Evolutionary conservation across 2,113 vertebrate species (phyloP).

Genomic region (Anthoscopus minutus): DNA sequence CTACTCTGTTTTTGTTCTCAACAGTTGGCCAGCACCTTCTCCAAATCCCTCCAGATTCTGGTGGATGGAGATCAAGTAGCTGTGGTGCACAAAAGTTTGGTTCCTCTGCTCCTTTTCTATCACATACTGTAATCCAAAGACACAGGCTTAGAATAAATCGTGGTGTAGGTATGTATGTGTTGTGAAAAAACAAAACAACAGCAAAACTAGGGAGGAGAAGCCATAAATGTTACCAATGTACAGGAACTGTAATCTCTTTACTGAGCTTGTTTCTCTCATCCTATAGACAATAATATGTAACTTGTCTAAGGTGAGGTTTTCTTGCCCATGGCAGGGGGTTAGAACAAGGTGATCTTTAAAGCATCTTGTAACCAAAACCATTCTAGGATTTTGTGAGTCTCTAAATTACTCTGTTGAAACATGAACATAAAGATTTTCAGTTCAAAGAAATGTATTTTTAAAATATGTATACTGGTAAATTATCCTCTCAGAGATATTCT

Average conservation of each 20-base stretch:
- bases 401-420: neutral
- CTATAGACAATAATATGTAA: neutral
- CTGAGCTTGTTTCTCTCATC: neutral
- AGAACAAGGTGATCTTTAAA: neutral
- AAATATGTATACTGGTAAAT: neutral
- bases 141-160: neutral
- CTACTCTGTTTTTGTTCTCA: neutral
- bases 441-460: neutral
- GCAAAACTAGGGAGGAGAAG: neutral
- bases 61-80: neutral
- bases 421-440: neutral
- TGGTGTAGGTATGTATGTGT: neutral
- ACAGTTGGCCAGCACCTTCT: neutral
- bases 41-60: neutral
- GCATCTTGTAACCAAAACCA: neutral
- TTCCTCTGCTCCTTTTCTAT: neutral
- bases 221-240: neutral
- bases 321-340: too few relatives aligned
- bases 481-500: neutral
- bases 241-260: neutral
- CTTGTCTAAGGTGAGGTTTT: fast-evolving
- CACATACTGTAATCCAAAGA: fast-evolving
- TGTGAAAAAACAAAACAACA: neutral
- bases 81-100: fast-evolving
- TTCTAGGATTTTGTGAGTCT: neutral